phyloP scores from a whole-genome alignment of 1,140 invertebrate species.

The Musca vetustissima region DNA sequence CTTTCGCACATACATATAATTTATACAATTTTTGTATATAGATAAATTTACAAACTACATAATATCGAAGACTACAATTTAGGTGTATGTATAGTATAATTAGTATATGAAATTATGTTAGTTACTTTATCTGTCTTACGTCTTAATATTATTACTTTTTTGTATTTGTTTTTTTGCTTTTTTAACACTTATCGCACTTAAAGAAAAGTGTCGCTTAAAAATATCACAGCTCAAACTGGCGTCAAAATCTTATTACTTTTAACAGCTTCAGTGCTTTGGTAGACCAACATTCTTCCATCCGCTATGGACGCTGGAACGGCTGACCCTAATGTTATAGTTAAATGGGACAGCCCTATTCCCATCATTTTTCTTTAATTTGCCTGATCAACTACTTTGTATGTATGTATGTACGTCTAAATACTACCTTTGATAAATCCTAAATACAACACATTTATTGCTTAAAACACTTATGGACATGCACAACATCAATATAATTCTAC shows the following conservation, averaged over 20 bases:
- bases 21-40: conserved; percentile 17
- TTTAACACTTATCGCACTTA: conserved; percentile 26
- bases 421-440: conserved; percentile 18
- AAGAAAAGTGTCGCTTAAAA: conserved; percentile 25
- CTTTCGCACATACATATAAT: conserved; percentile 8
- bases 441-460: conserved; percentile 24
- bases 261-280: conserved; percentile 27
- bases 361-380: not conserved
- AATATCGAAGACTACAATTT: conserved; percentile 19
- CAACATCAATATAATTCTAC: conserved; percentile 24
- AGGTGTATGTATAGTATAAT: conserved; percentile 5
- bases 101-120: conserved; percentile 18
- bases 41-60: conserved; percentile 20
- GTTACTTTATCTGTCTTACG: conserved; percentile 1
- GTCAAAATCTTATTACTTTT: conserved; percentile 16
- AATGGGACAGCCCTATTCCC: no score
- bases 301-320: no score
- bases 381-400: not conserved
- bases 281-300: conserved; percentile 10
- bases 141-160: not conserved
- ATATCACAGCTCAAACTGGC: conserved; percentile 29
- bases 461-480: conserved; percentile 22
- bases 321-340: no score
- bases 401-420: conserved; percentile 6
- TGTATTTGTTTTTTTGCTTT: conserved; percentile 9